Evolutionary conservation across 35 echinoderm and acorn worm genomes (phyloP).

Genomic region (Heliocidaris erythrogramma): DNA sequence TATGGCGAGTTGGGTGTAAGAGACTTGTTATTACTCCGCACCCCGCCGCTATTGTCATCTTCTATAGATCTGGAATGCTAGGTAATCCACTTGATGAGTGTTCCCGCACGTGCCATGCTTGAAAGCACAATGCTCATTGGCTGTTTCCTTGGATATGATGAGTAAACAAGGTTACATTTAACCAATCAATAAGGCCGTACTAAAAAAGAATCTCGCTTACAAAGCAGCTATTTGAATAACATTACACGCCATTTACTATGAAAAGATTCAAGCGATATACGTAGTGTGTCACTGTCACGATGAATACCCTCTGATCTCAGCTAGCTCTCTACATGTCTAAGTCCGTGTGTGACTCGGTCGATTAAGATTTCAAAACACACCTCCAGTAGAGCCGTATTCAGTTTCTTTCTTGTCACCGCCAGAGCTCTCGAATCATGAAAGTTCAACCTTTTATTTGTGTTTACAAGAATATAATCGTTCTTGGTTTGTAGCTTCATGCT

Average conservation of each 20-base stretch:
- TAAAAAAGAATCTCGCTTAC: neutral
- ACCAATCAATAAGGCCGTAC: neutral
- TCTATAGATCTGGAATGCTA: constrained; percentile 14
- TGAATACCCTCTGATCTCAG: no score
- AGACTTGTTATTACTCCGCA: neutral
- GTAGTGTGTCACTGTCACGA: no score
- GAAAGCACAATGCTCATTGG: constrained; percentile 8
- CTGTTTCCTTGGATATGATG: neutral
- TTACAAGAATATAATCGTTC: neutral
- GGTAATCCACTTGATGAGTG: neutral
- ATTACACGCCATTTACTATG: neutral
- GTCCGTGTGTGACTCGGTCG: neutral
- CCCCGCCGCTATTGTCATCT: constrained; percentile 17
- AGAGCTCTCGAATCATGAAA: neutral
- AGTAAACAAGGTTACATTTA: neutral
- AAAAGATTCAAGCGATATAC: neutral
- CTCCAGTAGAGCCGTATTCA: neutral
- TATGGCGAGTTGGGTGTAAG: neutral
- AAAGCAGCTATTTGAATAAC: constrained; percentile 20
- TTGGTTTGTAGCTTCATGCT: no score
- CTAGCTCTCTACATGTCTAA: no score
- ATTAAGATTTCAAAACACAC: neutral
- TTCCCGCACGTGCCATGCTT: neutral
- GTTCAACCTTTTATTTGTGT: neutral
- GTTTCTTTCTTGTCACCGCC: neutral